Conservation (phyloP, 2,113 vertebrate genomes). For the Nothocercus julius region DNA sequence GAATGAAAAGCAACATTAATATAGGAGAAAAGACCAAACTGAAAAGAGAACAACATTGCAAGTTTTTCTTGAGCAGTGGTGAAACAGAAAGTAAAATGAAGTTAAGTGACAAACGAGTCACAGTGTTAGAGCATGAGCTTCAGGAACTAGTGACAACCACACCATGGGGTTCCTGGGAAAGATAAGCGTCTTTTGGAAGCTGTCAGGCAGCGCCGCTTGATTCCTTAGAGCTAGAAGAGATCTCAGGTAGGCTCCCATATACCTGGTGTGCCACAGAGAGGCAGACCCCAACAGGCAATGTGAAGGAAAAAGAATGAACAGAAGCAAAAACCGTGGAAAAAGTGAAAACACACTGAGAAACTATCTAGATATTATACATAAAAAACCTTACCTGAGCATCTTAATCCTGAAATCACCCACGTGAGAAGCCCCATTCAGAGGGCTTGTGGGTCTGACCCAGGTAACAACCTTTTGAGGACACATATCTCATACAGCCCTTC, state of each 20-base stretch:
- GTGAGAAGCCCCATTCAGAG: not conserved
- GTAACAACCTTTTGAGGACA: not conserved
- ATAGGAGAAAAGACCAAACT: not conserved
- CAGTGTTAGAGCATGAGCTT: not conserved
- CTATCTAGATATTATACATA: not conserved
- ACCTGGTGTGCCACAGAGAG: fast-evolving
- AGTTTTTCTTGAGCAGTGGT: not conserved
- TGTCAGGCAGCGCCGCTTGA: not conserved
- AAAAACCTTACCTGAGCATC: not conserved
- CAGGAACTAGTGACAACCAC: not conserved
- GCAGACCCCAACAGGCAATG: too few relatives aligned
- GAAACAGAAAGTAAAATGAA: not conserved
- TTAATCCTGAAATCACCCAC: not conserved
- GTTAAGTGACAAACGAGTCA: not conserved
- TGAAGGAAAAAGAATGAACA: not conserved
- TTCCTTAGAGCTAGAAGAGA: not conserved
- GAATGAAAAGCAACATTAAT: not conserved
- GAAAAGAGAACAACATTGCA: not conserved
- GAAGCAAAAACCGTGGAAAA: not conserved
- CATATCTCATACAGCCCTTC: not conserved
- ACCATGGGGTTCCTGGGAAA: not conserved
- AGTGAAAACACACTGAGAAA: fast-evolving
- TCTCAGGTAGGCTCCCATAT: fast-evolving
- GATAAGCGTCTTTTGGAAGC: not conserved
- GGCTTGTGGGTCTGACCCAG: not conserved